phyloP scores from a whole-genome alignment of 2,113 vertebrate genomes.

The Coryphaenoides rupestris region DNA sequence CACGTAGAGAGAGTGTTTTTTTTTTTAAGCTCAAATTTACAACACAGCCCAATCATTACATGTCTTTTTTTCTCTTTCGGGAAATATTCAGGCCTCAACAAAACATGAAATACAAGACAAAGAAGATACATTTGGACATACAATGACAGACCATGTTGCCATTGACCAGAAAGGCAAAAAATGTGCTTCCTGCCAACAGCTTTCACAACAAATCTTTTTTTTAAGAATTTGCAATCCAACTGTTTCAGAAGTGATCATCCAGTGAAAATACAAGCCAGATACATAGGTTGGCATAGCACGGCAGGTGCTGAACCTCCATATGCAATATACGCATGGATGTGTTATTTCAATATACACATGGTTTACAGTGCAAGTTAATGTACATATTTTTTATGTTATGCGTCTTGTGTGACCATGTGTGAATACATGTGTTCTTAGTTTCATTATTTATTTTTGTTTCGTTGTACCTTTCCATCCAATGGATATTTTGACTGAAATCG shows the following conservation, averaged over 20 bases:
- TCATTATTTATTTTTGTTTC: constrained; percentile 11
- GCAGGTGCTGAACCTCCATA: background rate
- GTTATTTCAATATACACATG: constrained; percentile 19
- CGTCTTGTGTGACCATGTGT: constrained; percentile 17
- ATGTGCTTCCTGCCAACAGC: background rate
- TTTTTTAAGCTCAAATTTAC: constrained; percentile 35
- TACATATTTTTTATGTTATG: constrained; percentile 15
- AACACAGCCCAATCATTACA: background rate
- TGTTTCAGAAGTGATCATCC: background rate
- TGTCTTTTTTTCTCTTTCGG: background rate
- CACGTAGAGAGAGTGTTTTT: too few relatives aligned
- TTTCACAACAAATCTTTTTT: background rate
- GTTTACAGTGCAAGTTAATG: constrained; percentile 33
- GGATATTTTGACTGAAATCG: constrained; percentile 68
- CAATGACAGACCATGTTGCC: background rate
- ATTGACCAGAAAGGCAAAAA: background rate
- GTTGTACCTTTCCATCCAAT: constrained; percentile 38
- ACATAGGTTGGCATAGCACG: too few relatives aligned
- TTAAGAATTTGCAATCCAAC: background rate
- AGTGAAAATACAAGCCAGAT: background rate
- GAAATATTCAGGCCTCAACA: background rate
- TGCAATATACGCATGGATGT: background rate
- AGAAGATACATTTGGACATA: background rate
- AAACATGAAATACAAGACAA: background rate
- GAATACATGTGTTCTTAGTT: background rate